Conservation (phyloP, 2,113 vertebrate species). For the Tragelaphus strepsiceros region DNA sequence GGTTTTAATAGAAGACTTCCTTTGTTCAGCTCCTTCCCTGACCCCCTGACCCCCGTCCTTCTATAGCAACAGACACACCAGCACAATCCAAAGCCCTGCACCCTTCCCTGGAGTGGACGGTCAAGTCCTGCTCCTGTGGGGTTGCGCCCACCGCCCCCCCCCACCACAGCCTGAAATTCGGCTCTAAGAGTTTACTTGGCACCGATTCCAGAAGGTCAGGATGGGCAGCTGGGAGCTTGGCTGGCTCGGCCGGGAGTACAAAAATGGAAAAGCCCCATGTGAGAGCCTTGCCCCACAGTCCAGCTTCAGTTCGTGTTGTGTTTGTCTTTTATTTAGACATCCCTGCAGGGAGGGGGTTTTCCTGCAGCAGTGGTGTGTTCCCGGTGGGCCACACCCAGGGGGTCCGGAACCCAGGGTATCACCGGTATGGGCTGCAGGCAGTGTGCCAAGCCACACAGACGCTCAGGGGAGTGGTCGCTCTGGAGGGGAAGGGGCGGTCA, state of each 20-base stretch:
- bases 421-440: accelerated
- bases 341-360: background rate
- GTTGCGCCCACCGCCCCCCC: accelerated
- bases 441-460: too few relatives aligned
- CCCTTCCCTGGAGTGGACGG: background rate
- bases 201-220: background rate
- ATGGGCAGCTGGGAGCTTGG: background rate
- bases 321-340: background rate
- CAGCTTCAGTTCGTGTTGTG: accelerated
- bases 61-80: background rate
- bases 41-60: too few relatives aligned
- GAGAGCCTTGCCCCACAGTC: accelerated
- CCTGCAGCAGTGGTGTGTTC: too few relatives aligned
- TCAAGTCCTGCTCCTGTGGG: too few relatives aligned
- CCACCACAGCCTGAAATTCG: background rate
- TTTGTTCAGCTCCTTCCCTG: background rate
- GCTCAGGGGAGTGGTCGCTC: accelerated
- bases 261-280: accelerated
- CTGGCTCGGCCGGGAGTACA: background rate
- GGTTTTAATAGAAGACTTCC: background rate
- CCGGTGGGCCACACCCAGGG: background rate
- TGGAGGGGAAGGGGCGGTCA: background rate
- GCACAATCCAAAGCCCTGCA: accelerated
- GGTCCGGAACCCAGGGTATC: accelerated
- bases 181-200: background rate